Percentiles rank a stretch among this genome's conserved stretches.
Conservation (phyloP, 2,113 vertebrate species). For the Dromaius novaehollandiae region DNA sequence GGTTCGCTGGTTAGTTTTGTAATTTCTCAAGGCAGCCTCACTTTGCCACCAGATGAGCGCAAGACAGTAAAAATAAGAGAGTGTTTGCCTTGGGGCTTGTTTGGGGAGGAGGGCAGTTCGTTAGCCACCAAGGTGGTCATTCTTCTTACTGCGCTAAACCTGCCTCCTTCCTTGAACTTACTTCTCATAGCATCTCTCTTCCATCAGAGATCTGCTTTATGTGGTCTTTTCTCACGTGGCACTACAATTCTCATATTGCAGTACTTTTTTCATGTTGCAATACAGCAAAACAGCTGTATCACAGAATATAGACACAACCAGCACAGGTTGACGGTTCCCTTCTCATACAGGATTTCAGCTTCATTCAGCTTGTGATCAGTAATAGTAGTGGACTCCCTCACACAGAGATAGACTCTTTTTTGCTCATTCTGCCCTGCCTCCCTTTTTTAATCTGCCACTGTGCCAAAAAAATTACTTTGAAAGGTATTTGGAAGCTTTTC, state of each 20-base stretch:
- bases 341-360: slow-evolving; percentile 14
- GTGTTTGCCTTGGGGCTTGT: background rate
- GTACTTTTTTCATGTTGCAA: background rate
- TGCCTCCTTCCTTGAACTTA: background rate
- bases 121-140: background rate
- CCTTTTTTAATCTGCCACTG: background rate
- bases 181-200: background rate
- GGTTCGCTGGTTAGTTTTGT: background rate
- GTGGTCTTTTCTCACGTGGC: background rate
- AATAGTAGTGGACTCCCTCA: background rate
- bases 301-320: background rate
- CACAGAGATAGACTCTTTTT: slow-evolving; percentile 17
- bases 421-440: background rate
- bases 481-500: slow-evolving; percentile 59
- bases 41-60: background rate
- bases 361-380: background rate
- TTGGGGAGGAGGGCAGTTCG: background rate
- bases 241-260: no score
- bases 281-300: background rate
- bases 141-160: background rate
- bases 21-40: background rate
- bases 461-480: slow-evolving; percentile 59
- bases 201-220: background rate
- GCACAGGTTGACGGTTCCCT: background rate
- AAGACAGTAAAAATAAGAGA: background rate